Conservation (phyloP, 2,888 invertebrate genomes). For the Magallana nippona region DNA sequence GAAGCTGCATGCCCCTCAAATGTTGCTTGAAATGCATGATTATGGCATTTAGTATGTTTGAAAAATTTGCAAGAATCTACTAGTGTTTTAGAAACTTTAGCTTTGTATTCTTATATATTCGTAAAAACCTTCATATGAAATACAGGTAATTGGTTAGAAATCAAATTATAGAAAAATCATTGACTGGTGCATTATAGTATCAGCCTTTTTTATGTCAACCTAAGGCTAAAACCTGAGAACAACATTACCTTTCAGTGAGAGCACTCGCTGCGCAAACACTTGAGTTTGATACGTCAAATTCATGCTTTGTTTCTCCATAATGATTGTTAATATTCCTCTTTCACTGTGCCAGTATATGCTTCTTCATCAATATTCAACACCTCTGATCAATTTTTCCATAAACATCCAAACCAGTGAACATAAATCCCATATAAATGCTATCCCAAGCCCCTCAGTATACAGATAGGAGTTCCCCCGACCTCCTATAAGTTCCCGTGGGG, state of each 20-base stretch:
- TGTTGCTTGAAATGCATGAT: too few relatives aligned
- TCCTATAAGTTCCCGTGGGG: constrained; percentile 45
- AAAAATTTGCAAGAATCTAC: too few relatives aligned
- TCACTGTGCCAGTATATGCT: constrained; percentile 50
- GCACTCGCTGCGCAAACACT: constrained; percentile 64
- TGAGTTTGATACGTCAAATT: constrained; percentile 64
- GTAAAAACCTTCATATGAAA: too few relatives aligned
- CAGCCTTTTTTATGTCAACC: neutral
- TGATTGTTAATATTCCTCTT: constrained; percentile 48
- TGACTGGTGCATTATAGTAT: too few relatives aligned
- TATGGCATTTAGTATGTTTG: too few relatives aligned
- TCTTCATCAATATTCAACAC: constrained; percentile 2
- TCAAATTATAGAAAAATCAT: too few relatives aligned
- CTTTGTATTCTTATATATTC: too few relatives aligned
- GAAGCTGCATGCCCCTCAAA: too few relatives aligned
- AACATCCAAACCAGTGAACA: neutral
- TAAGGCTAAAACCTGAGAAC: neutral
- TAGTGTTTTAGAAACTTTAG: too few relatives aligned
- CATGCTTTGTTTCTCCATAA: constrained; percentile 61
- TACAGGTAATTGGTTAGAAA: too few relatives aligned
- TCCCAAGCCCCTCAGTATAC: constrained; percentile 47
- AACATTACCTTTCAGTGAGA: constrained; percentile 63
- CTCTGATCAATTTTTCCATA: constrained; percentile 5
- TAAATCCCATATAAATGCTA: neutral
- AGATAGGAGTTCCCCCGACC: constrained; percentile 50